A percentile compares a stretch with the other conserved stretches of the same genome.
Conservation (phyloP, 2,888 invertebrate genomes). For the Philopedon plagiatum region DNA sequence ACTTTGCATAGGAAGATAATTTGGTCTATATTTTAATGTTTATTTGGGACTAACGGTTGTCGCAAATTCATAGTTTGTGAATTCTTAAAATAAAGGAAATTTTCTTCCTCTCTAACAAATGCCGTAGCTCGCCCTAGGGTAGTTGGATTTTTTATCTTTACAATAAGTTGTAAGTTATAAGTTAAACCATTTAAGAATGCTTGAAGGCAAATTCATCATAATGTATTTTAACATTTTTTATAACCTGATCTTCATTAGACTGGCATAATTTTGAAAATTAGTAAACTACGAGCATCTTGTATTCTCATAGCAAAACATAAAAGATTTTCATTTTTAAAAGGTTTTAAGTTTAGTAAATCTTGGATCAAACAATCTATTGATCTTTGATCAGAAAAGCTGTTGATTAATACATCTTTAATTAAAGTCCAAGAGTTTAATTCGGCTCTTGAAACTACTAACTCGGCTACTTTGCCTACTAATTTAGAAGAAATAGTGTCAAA, state of each 20-base stretch:
- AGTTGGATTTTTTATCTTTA: neutral
- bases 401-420: neutral
- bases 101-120: slow-evolving; percentile 1
- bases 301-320: too few species aligned
- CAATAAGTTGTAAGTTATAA: neutral
- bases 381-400: too few species aligned
- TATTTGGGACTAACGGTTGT: too few species aligned
- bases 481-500: slow-evolving; percentile 24
- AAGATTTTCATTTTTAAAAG: too few species aligned
- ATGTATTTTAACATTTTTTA: neutral
- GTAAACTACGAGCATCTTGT: too few species aligned
- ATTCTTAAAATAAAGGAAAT: too few species aligned
- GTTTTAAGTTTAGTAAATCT: too few species aligned
- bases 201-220: slow-evolving; percentile 12
- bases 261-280: slow-evolving; percentile 3
- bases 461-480: slow-evolving; percentile 24
- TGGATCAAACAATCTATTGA: too few species aligned
- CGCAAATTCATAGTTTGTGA: too few species aligned
- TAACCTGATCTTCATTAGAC: slow-evolving; percentile 21
- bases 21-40: too few species aligned
- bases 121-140: neutral
- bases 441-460: slow-evolving; percentile 8
- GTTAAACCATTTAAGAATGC: slow-evolving; percentile 7
- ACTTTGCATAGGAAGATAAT: too few species aligned
- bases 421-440: slow-evolving; percentile 12